These are phyloP conservation scores for Diprion similis DNA, from an alignment of 1,140 invertebrate species.

Conservation along the genomic window DNA sequence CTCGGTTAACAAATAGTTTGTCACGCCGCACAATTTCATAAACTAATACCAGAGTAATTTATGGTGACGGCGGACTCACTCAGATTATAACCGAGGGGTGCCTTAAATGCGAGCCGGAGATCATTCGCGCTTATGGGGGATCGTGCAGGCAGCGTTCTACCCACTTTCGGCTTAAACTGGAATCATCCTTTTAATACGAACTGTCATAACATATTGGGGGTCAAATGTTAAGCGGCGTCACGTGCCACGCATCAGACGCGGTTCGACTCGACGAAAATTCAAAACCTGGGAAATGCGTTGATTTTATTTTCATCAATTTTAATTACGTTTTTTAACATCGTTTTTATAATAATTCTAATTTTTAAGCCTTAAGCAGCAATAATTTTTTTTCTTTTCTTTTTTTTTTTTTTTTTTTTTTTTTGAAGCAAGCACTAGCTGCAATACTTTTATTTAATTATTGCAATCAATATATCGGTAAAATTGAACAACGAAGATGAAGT, in stretches of 20 bases:
- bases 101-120: not conserved
- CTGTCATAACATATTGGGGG: slow-evolving; percentile 15
- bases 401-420: too few species aligned
- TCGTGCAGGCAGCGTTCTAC: not conserved
- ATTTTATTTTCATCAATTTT: too few species aligned
- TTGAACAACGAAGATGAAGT: too few species aligned
- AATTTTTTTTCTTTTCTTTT: too few species aligned
- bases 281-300: too few species aligned
- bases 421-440: too few species aligned
- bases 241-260: not conserved
- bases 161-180: not conserved
- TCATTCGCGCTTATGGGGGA: not conserved
- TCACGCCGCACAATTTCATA: slow-evolving; percentile 39
- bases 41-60: slow-evolving; percentile 46
- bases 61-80: slow-evolving; percentile 22
- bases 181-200: slow-evolving; percentile 2
- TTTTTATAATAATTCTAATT: too few species aligned
- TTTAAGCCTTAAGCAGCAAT: too few species aligned
- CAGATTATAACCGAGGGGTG: too few species aligned
- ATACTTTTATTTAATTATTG: too few species aligned
- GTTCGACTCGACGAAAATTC: not conserved
- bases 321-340: too few species aligned
- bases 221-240: slow-evolving; percentile 16
- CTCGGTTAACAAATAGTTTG: slow-evolving; percentile 36
- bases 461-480: too few species aligned